Evolutionary conservation across 2,888 invertebrate species (phyloP), one percentile per base, ranked within the genome.

Genomic region (Noctua janthina): DNA sequence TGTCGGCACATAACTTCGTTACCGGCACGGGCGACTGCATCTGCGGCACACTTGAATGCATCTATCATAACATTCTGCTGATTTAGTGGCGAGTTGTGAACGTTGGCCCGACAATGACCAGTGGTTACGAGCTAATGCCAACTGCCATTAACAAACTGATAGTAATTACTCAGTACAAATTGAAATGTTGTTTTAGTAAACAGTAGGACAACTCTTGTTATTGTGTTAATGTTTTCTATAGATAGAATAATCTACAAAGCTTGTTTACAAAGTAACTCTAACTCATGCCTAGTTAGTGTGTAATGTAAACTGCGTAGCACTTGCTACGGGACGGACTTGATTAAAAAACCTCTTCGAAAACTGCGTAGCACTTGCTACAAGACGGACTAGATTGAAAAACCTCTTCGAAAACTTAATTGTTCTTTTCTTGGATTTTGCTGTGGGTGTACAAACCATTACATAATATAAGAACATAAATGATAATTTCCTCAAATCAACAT

Each of bases 1-100:
- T 81, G 79, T 66, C 75, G 17, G 29, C 23, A 56, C 64, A 83
- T 81, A 83, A 83, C 68, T 77, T 69, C 77, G 68, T 77, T 84
- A 70, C 46, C 2, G 23, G 11, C 62, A 56, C 46, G 29, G 49
- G 23, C 59, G 59, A 66, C 78, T 83, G 69, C 84, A 56, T 70
- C 49, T 56, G 54, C 39, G 46, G 49, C 8, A 56, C 39, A 49
- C 84, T 69, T 78, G 54, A 69, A 46, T 84, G 84, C 78, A 43
- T 78, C 43, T 54, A 71, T 56, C 72, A 68, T 62, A 68, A 54
- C 46, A 49, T 46, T 54, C n/a, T 72, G 43, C 49, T 70, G 62
- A 78, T 83, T 54, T 35, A 46, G 46, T 54, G 23, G 29, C 84
- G 51, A 46, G 46, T 54, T 17, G 46, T 84, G 51, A 78, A n/a